A percentile compares a stretch with the other conserved stretches of the same genome.
These are phyloP conservation scores for Listronotus oregonensis DNA, from an alignment of 1,140 invertebrate genomes.

Conservation along the genomic window DNA sequence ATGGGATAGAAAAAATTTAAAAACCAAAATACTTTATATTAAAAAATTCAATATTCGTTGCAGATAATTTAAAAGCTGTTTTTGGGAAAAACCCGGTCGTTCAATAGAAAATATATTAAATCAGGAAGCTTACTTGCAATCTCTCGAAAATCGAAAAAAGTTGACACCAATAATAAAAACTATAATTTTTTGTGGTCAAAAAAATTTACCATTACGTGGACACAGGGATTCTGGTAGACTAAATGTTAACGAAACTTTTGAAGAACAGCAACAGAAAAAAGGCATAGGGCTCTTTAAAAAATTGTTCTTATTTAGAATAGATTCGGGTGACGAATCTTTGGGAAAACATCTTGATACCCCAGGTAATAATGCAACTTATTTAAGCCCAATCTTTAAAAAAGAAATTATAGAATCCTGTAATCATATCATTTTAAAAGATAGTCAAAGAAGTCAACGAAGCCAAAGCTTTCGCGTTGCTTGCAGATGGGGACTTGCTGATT, in stretches of 20 bases:
- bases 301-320: background rate
- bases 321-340: background rate
- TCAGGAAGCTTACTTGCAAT: background rate
- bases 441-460: slow-evolving; percentile 5
- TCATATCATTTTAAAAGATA: slow-evolving; percentile 1
- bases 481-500: slow-evolving; percentile 4
- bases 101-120: background rate
- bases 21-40: too few species aligned
- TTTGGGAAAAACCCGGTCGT: too few species aligned
- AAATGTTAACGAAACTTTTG: background rate
- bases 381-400: slow-evolving; percentile 9
- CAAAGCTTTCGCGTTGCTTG: slow-evolving; percentile 5
- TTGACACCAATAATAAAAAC: background rate
- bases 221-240: background rate
- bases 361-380: slow-evolving; percentile 2
- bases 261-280: background rate
- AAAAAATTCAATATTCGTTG: too few species aligned
- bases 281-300: slow-evolving; percentile 1
- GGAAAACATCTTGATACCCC: too few species aligned
- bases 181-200: background rate
- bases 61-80: too few species aligned
- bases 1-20: too few species aligned
- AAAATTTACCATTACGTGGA: background rate
- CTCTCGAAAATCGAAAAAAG: background rate
- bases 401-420: slow-evolving; percentile 11